A percentile compares a stretch with the other conserved stretches of the same genome.
Evolutionary conservation across 2,113 vertebrate genomes (phyloP).

Genomic region (Hemicordylus capensis): DNA sequence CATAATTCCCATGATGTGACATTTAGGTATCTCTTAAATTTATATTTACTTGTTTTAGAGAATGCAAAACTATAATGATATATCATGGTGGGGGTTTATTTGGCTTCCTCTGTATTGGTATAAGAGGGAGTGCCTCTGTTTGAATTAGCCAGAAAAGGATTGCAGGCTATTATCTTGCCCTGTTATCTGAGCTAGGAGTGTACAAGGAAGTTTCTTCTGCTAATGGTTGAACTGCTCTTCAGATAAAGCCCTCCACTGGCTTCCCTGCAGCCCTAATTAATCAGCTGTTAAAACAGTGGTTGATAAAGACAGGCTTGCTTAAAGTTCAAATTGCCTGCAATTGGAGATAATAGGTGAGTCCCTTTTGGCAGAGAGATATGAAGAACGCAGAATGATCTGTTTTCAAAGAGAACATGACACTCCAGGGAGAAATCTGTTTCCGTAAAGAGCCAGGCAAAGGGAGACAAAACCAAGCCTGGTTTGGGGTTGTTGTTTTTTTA

Average conservation of each 20-base stretch:
- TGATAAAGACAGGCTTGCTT: slow-evolving; percentile 82
- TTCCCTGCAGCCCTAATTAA: slow-evolving; percentile 80
- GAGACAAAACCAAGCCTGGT: slow-evolving; percentile 39
- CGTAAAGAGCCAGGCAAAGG: slow-evolving; percentile 43
- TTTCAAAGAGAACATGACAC: slow-evolving; percentile 70
- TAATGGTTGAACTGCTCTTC: slow-evolving; percentile 83
- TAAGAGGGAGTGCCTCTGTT: slow-evolving; percentile 83
- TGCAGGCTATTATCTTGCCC: slow-evolving; percentile 79
- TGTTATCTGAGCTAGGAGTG: slow-evolving; percentile 86
- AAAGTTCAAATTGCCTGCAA: slow-evolving; percentile 81
- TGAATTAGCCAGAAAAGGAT: slow-evolving; percentile 79
- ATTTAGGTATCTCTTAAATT: slow-evolving; percentile 48
- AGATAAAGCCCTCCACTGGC: slow-evolving; percentile 82
- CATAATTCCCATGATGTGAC: slow-evolving; percentile 28
- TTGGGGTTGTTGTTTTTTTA: slow-evolving; percentile 26
- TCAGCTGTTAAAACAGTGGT: slow-evolving; percentile 85
- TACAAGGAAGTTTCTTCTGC: slow-evolving; percentile 84
- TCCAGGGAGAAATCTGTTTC: slow-evolving; percentile 64
- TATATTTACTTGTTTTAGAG: slow-evolving; percentile 54
- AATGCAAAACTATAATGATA: slow-evolving; percentile 50
- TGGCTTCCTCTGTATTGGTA: slow-evolving; percentile 67
- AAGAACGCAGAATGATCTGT: slow-evolving; percentile 66
- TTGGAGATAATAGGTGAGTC: slow-evolving; percentile 81
- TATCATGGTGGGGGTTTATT: slow-evolving; percentile 57
- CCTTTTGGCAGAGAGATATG: slow-evolving; percentile 74